These are phyloP conservation scores for Aegotheles bennettii DNA, from an alignment of 2,113 vertebrate species.

Conservation along the genomic window DNA sequence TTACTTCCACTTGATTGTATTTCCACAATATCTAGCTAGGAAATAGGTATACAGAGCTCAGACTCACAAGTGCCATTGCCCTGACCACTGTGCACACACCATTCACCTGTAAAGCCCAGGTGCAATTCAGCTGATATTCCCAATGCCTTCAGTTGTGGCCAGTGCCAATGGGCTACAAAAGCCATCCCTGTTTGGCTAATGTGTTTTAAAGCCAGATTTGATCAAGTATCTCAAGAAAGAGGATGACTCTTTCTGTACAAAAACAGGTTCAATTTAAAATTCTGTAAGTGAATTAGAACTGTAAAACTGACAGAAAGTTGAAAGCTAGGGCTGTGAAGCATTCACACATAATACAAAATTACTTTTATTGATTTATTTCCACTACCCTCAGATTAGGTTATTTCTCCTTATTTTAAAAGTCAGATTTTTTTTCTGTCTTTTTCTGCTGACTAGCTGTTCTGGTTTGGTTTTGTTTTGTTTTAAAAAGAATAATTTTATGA, in stretches of 20 bases:
- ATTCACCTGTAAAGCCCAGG: not conserved
- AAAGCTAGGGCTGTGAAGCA: not conserved
- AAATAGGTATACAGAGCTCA: not conserved
- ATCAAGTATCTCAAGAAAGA: not conserved
- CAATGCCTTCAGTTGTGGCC: not conserved
- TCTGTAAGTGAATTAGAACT: not conserved
- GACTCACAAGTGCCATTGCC: not conserved
- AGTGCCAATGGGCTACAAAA: not conserved
- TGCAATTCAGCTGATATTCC: not conserved
- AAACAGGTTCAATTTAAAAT: not conserved
- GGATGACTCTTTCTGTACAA: not conserved
- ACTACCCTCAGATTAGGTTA: not conserved
- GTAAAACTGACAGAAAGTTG: not conserved
- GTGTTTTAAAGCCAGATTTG: not conserved
- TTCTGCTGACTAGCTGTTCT: not conserved
- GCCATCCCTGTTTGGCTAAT: not conserved
- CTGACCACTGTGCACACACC: not conserved
- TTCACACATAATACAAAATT: slow-evolving; percentile 23
- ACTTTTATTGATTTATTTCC: slow-evolving; percentile 36
- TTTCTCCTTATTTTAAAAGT: not conserved
- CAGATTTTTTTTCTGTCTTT: not conserved
- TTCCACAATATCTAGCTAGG: not conserved
- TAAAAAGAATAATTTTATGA: not conserved
- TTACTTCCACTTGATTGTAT: not conserved
- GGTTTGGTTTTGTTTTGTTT: not conserved